Evolutionary conservation across 2,113 vertebrate species (phyloP).

Genomic region (Penelope pileata): DNA sequence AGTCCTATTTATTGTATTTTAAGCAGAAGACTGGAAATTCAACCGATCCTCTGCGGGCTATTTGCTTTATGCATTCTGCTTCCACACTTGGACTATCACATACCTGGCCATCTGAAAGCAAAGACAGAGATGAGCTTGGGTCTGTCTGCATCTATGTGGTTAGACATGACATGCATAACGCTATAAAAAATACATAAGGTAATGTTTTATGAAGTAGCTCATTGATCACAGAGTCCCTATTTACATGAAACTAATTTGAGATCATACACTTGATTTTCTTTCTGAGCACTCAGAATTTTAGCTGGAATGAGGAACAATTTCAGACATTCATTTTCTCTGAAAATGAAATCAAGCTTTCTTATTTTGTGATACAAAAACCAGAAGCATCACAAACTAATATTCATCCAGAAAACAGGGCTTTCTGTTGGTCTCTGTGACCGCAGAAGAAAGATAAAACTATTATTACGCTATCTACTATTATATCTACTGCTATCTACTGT

Average conservation of each 20-base stretch:
- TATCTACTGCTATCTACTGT: slow-evolving; percentile 50
- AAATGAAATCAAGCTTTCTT: slow-evolving; percentile 15
- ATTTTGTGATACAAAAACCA: background rate
- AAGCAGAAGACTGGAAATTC: background rate
- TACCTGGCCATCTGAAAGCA: background rate
- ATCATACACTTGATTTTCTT: background rate
- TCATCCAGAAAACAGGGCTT: slow-evolving; percentile 12
- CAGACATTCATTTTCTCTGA: background rate
- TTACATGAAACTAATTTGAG: slow-evolving; percentile 40
- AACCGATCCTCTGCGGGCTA: background rate
- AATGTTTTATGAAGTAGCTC: slow-evolving; percentile 38
- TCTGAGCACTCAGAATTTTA: background rate
- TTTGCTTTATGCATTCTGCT: background rate
- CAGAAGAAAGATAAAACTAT: slow-evolving; percentile 47
- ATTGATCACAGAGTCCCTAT: slow-evolving; percentile 1
- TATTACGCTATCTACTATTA: slow-evolving; percentile 59
- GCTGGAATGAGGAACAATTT: slow-evolving; percentile 11
- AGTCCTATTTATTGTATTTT: background rate
- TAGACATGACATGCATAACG: background rate
- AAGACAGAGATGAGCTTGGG: background rate
- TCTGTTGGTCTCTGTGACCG: slow-evolving; percentile 11
- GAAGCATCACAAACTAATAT: slow-evolving; percentile 45
- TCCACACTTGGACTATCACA: background rate
- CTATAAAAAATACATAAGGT: background rate
- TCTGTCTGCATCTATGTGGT: background rate